phyloP scores from a whole-genome alignment of 2,797 vertebrate genomes.

The Anisognathus igniventris region DNA sequence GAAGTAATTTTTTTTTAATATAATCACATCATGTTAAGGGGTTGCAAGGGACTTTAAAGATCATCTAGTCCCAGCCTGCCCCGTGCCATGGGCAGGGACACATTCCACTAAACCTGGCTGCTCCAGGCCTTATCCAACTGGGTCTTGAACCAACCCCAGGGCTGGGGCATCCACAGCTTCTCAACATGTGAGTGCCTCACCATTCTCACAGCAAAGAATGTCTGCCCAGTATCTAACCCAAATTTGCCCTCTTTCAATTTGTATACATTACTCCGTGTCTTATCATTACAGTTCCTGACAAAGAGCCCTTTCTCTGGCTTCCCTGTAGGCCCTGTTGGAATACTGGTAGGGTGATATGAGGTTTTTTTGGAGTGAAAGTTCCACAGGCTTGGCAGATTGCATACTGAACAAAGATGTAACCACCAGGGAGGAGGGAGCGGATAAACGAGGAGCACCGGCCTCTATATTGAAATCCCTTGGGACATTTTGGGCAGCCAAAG shows the following conservation, averaged over 20 bases:
- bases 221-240: background rate
- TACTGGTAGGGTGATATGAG: background rate
- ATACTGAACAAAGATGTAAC: accelerated
- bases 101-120: background rate
- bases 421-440: accelerated
- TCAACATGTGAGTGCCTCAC: background rate
- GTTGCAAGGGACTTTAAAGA: background rate
- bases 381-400: background rate
- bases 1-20: background rate
- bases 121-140: background rate
- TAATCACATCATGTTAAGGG: background rate
- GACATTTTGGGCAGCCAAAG: background rate
- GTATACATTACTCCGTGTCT: too few species aligned
- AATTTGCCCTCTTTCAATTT: background rate
- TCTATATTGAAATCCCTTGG: background rate
- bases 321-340: accelerated
- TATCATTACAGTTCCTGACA: background rate
- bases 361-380: background rate
- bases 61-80: background rate
- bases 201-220: background rate
- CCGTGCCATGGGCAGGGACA: too few species aligned
- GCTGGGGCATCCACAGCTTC: background rate
- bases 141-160: background rate
- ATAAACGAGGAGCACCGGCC: accelerated
- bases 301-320: background rate